phyloP scores from a whole-genome alignment of 2,888 invertebrate species.

The Boloria selene region DNA sequence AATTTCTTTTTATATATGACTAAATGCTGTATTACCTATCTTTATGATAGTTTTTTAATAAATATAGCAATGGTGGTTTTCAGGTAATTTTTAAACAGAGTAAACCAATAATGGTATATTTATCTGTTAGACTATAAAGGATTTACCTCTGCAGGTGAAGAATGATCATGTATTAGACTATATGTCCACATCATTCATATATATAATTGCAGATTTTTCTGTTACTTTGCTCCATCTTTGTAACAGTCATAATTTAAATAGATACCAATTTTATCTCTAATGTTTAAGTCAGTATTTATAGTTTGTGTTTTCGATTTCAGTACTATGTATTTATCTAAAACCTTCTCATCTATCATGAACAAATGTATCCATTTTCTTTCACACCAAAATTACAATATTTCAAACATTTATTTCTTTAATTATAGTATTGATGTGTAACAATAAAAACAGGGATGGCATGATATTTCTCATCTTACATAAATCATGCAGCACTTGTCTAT shows the following conservation, averaged over 20 bases:
- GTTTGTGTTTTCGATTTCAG: constrained; percentile 10
- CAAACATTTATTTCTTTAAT: constrained; percentile 8
- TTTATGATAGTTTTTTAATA: constrained; percentile 6
- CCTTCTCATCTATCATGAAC: constrained; percentile 10
- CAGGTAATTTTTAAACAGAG: neutral
- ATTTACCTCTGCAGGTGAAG: constrained; percentile 14
- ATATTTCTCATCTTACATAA: constrained; percentile 4
- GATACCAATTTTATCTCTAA: constrained; percentile 2
- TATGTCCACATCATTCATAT: too few relatives aligned
- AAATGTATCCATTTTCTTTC: constrained; percentile 5
- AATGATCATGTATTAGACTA: neutral
- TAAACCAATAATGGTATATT: constrained; percentile 22
- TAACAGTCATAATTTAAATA: neutral
- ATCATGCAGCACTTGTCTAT: constrained; percentile 22
- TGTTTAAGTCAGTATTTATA: neutral
- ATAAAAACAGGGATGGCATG: neutral
- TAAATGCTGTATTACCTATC: neutral
- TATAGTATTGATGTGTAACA: constrained; percentile 1
- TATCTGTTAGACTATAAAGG: constrained; percentile 10
- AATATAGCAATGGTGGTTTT: neutral
- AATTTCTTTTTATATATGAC: neutral
- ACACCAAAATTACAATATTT: neutral
- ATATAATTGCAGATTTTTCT: too few relatives aligned
- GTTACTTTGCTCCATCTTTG: neutral
- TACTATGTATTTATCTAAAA: constrained; percentile 1